A percentile compares a stretch with the other conserved stretches of the same genome.
phyloP scores from a whole-genome alignment of 2,888 invertebrate species.

The Chorisops tibialis region DNA sequence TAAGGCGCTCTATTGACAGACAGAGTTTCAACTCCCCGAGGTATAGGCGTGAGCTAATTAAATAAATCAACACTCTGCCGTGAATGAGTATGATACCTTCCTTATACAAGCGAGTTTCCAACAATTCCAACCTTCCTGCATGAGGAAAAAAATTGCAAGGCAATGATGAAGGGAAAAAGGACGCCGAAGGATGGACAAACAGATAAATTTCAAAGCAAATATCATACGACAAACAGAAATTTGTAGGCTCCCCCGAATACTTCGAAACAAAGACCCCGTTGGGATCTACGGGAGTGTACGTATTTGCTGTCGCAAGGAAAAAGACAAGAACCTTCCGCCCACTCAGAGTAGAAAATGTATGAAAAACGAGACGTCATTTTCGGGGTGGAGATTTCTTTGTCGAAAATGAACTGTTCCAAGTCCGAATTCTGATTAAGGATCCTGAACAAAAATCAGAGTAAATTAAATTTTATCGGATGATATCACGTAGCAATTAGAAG shows the following conservation, averaged over 20 bases:
- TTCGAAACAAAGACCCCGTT: neutral
- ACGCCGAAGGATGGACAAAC: constrained; percentile 17
- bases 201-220: constrained; percentile 30
- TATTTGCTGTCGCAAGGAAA: too few species aligned
- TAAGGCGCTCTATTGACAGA: constrained; percentile 20
- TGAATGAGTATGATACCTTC: too few species aligned
- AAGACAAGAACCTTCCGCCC: neutral
- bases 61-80: constrained; percentile 25
- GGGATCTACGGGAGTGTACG: too few species aligned
- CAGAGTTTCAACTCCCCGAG: constrained; percentile 13
- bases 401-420: constrained; percentile 7
- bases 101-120: too few species aligned
- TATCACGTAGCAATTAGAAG: constrained; percentile 19
- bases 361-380: constrained; percentile 15
- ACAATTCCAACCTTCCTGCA: too few species aligned
- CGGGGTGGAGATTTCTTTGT: neutral
- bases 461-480: constrained; percentile 13
- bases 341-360: constrained; percentile 5
- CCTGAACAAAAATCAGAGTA: neutral
- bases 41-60: constrained; percentile 25
- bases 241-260: constrained; percentile 12
- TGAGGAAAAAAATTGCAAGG: neutral
- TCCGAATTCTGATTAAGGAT: constrained; percentile 9
- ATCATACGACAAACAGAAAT: constrained; percentile 27
- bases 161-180: neutral